Conservation (phyloP, 2,888 invertebrate species). For the Cosmia trapezina region DNA sequence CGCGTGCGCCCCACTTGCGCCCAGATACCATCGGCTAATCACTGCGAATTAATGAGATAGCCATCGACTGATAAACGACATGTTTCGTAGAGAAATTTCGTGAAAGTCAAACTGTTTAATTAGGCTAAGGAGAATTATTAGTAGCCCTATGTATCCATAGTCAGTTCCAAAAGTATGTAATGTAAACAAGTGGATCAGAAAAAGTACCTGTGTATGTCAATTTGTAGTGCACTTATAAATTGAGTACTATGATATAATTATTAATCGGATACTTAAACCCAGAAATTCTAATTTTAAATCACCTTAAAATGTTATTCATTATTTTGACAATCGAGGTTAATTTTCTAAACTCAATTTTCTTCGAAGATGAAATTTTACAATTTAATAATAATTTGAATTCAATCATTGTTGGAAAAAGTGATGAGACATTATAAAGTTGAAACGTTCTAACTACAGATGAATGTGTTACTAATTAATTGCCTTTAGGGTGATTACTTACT, state of each 20-base stretch:
- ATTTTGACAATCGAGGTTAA: background rate
- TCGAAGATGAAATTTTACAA: background rate
- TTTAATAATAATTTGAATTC: background rate
- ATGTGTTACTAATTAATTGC: background rate
- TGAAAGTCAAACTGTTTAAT: conserved; percentile 50
- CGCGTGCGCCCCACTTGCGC: conserved; percentile 75
- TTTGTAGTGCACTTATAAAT: background rate
- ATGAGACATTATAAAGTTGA: background rate
- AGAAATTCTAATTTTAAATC: background rate
- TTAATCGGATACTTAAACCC: background rate
- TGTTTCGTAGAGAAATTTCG: conserved; percentile 43
- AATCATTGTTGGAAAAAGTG: background rate
- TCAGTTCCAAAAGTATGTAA: background rate
- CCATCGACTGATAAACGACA: conserved; percentile 65
- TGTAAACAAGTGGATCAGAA: background rate
- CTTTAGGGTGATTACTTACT: background rate
- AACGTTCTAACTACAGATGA: background rate
- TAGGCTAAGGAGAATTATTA: conserved; percentile 25
- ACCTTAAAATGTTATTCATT: background rate
- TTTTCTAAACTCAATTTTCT: background rate
- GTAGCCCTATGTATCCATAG: background rate
- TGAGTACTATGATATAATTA: background rate
- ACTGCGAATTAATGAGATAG: conserved; percentile 75
- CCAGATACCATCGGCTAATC: conserved; percentile 77
- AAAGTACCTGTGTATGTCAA: background rate